Evolutionary conservation across 2,113 vertebrate species (phyloP).

Genomic region (Probosciger aterrimus): DNA sequence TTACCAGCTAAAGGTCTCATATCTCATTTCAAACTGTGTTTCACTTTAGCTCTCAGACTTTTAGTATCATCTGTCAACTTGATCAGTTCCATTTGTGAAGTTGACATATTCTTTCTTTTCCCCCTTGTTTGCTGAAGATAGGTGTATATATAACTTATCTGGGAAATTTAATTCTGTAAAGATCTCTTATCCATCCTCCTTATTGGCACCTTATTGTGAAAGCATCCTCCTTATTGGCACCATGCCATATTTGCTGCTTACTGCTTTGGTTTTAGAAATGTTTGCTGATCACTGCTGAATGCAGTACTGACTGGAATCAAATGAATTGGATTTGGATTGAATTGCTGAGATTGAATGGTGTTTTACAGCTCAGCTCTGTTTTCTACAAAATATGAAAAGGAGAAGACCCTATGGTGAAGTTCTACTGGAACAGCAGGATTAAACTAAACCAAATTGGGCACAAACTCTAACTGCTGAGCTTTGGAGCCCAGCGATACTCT

Average conservation of each 20-base stretch:
- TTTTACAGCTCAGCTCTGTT: background rate
- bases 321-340: background rate
- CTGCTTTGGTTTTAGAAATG: background rate
- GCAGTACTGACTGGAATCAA: background rate
- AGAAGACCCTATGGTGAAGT: background rate
- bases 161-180: background rate
- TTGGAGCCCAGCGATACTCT: background rate
- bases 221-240: background rate
- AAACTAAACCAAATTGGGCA: slow-evolving; percentile 31
- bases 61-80: background rate
- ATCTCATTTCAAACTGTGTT: background rate
- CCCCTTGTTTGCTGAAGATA: background rate
- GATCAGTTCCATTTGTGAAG: background rate
- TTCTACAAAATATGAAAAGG: background rate
- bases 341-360: background rate
- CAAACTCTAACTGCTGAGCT: slow-evolving; percentile 5
- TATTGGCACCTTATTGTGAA: background rate
- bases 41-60: background rate
- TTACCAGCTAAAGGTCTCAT: background rate
- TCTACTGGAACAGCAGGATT: background rate
- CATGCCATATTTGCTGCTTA: background rate
- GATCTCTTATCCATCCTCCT: background rate
- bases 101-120: background rate
- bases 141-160: background rate
- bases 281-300: background rate